Evolutionary conservation across 2,888 invertebrate species (phyloP).

Genomic region (Norana najaformis): DNA sequence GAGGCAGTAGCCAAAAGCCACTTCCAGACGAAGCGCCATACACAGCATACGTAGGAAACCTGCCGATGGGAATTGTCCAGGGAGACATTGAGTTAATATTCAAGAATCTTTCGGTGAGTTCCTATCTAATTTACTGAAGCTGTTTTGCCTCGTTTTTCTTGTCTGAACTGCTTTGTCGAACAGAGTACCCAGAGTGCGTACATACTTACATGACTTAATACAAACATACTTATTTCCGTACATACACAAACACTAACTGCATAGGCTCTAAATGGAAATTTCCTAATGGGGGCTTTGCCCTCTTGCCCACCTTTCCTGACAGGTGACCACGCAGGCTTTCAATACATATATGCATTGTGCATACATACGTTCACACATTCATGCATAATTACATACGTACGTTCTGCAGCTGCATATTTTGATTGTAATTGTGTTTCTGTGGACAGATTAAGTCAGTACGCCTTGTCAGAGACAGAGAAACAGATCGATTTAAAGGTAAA

Average conservation of each 20-base stretch:
- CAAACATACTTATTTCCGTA: too few species aligned
- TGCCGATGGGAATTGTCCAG: conserved; percentile 86
- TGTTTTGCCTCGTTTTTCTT: neutral
- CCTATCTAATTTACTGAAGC: too few species aligned
- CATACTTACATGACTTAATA: too few species aligned
- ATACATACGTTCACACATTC: too few species aligned
- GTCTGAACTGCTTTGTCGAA: conserved; percentile 74
- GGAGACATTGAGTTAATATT: conserved; percentile 90
- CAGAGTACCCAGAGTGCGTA: too few species aligned
- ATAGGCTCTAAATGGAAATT: too few species aligned
- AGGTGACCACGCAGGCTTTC: too few species aligned
- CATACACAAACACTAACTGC: too few species aligned
- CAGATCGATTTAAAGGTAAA: conserved; percentile 87
- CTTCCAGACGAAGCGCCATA: conserved; percentile 87
- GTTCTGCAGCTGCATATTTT: neutral
- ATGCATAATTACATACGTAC: too few species aligned
- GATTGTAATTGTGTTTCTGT: neutral
- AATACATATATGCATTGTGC: too few species aligned
- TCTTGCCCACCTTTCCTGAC: too few species aligned
- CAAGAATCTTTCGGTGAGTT: conserved; percentile 64
- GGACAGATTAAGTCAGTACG: conserved; percentile 82
- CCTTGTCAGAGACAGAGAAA: conserved; percentile 90
- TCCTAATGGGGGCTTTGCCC: too few species aligned
- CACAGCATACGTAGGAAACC: conserved; percentile 90
- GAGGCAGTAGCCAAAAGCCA: conserved; percentile 61